Evolutionary conservation across 2,888 invertebrate genomes (phyloP), one percentile per base, ranked within the genome.

Genomic region (Malthinus seriepunctatus): DNA sequence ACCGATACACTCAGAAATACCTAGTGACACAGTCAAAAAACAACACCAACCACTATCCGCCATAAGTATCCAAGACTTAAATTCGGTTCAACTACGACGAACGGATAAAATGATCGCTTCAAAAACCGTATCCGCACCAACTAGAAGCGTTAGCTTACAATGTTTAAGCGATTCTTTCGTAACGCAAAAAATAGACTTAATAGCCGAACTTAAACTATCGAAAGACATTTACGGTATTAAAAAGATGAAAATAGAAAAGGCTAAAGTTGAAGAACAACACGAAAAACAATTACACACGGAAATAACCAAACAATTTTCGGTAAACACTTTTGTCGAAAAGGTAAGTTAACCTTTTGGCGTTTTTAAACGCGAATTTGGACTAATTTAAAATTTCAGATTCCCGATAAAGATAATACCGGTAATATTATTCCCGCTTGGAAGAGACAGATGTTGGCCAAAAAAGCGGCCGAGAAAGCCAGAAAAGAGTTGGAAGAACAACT

Each of bases 371-470:
- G 7, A 15, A 14, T 38, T 38, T 15, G 11, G 11, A 34, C 9
- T 11, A 32, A 39, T 12, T 37, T 32, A 1, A 31, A 10, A n/a
- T 33, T 56, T 42, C 83, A 95, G 91, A 89, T 96, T 67, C 95
- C 95, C 8, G 93, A 93, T 74, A 88, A 88, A 63, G 96, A 96
- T 76, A 87, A 88, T 49, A 88, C 91, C 6, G 96, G 96, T 1
- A 93, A 92, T 73, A 83, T 88, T 38, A 94, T 97, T 71, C 97
- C 97, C 9, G 90, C 90, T 15, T 97, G 97, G 97, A 96, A 96
- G 76, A 82, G 95, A 8, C 95, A 96, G 79, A 95, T 97, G 93
- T 77, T 96, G 77, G 97, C 97, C 1, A 89, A 94, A 71, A 92
- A 96, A 76, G 93, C 95, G 0, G 96, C 97, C 0, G 96, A 97